Percentiles rank a stretch among this genome's conserved stretches.
Conservation (phyloP, 2,797 vertebrate species). For the Peromyscus attwateri region DNA sequence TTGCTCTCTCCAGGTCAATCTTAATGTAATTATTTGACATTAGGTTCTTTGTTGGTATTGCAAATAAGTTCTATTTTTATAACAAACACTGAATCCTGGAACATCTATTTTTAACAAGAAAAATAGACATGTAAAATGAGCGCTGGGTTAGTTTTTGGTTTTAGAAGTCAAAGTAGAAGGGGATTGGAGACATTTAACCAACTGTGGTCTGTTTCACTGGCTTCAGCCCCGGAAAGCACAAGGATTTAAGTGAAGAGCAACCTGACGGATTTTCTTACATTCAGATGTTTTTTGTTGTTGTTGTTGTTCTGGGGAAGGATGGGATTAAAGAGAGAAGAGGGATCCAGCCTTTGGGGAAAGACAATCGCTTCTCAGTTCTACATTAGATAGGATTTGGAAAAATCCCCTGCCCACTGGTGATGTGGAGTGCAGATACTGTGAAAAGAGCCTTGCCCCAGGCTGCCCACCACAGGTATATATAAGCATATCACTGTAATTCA, state of each 20-base stretch:
- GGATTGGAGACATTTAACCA: not conserved
- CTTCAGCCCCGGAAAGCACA: not conserved
- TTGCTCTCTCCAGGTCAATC: conserved; percentile 5
- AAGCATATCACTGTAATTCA: not conserved
- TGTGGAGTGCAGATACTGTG: not conserved
- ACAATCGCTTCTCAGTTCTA: not conserved
- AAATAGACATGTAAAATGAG: conserved; percentile 52
- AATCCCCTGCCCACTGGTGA: not conserved
- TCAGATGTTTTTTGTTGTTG: not conserved
- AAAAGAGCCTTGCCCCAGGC: not conserved
- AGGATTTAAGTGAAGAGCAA: not conserved
- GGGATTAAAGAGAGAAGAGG: not conserved
- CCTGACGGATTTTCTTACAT: not conserved
- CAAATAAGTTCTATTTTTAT: conserved; percentile 61
- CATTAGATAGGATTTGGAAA: not conserved
- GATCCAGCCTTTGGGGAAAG: not conserved
- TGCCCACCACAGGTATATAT: conserved; percentile 14
- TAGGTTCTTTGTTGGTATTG: conserved; percentile 47
- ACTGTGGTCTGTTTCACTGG: not conserved
- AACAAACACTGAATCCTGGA: conserved; percentile 51
- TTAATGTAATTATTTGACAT: conserved; percentile 65
- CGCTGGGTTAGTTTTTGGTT: conserved; percentile 22
- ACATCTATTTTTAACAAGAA: conserved; percentile 68
- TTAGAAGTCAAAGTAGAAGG: not conserved
- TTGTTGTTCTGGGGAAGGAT: not conserved